phyloP scores from a whole-genome alignment of 2,113 vertebrate genomes.

The Solea senegalensis region DNA sequence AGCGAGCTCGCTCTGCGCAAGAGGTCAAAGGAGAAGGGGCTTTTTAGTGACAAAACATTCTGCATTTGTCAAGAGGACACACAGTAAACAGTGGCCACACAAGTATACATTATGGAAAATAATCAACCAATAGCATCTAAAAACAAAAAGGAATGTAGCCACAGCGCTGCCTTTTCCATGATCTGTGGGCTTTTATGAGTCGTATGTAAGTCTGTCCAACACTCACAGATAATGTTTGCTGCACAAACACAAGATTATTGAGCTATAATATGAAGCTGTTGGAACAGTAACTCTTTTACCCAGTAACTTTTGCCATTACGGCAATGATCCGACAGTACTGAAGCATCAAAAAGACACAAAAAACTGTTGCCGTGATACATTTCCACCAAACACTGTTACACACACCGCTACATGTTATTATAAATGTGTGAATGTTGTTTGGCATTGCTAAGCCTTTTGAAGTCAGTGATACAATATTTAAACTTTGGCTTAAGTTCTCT shows the following conservation, averaged over 20 bases:
- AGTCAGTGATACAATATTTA: neutral
- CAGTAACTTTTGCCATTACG: neutral
- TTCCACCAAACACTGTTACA: neutral
- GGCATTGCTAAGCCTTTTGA: neutral
- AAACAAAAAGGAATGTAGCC: conserved; percentile 24
- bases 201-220: neutral
- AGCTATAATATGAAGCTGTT: neutral
- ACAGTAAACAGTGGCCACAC: neutral
- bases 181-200: neutral
- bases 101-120: neutral
- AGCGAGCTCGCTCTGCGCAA: conserved; percentile 5
- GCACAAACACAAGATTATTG: neutral
- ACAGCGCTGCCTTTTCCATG: neutral
- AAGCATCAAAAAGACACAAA: conserved; percentile 2
- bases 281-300: neutral
- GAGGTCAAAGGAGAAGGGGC: conserved; percentile 26
- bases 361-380: too few relatives aligned
- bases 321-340: neutral
- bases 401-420: neutral
- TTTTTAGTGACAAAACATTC: neutral
- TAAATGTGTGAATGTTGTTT: neutral
- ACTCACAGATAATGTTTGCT: conserved; percentile 4
- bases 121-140: neutral
- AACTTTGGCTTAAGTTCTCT: neutral
- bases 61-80: conserved; percentile 1